Percentiles rank a stretch among this genome's conserved stretches.
phyloP scores from a whole-genome alignment of 2,113 vertebrate species.

The Thymallus thymallus region DNA sequence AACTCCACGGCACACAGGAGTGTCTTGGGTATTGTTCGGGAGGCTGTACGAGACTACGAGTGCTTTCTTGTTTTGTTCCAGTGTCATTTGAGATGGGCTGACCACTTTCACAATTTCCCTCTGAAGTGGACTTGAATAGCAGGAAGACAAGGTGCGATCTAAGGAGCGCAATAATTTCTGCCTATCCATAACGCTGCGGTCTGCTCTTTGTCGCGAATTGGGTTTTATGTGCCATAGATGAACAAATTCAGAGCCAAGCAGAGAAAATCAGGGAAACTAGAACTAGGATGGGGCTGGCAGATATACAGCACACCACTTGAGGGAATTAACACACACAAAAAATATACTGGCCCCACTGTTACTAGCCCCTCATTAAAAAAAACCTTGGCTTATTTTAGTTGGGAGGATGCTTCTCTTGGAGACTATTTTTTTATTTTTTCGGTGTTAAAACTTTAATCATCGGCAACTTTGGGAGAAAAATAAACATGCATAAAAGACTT shows the following conservation, averaged over 20 bases:
- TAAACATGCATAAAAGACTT: slow-evolving; percentile 7
- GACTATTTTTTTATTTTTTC: not conserved
- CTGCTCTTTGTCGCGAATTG: slow-evolving; percentile 39
- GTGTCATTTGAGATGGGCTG: slow-evolving; percentile 14
- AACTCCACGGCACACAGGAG: not conserved
- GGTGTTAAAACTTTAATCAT: slow-evolving; percentile 34
- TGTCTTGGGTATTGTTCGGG: not conserved
- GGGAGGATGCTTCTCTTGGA: slow-evolving; percentile 20
- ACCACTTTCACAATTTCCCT: slow-evolving; percentile 18
- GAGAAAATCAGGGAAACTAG: slow-evolving; percentile 48
- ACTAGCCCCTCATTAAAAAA: slow-evolving; percentile 59
- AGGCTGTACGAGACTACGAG: not conserved
- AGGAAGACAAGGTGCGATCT: slow-evolving; percentile 30
- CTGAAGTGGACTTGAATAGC: not conserved
- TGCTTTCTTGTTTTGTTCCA: not conserved
- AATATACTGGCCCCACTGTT: slow-evolving; percentile 41
- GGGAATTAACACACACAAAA: slow-evolving; percentile 56
- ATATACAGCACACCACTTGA: slow-evolving; percentile 31
- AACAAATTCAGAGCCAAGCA: slow-evolving; percentile 20
- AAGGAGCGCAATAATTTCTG: slow-evolving; percentile 32
- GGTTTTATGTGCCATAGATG: slow-evolving; percentile 34
- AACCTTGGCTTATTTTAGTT: slow-evolving; percentile 39
- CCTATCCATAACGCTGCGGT: slow-evolving; percentile 23
- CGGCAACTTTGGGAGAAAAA: slow-evolving; percentile 16
- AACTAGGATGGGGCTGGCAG: slow-evolving; percentile 58